Evolutionary conservation across 2,113 vertebrate genomes (phyloP).

Genomic region (Cavia porcellus): DNA sequence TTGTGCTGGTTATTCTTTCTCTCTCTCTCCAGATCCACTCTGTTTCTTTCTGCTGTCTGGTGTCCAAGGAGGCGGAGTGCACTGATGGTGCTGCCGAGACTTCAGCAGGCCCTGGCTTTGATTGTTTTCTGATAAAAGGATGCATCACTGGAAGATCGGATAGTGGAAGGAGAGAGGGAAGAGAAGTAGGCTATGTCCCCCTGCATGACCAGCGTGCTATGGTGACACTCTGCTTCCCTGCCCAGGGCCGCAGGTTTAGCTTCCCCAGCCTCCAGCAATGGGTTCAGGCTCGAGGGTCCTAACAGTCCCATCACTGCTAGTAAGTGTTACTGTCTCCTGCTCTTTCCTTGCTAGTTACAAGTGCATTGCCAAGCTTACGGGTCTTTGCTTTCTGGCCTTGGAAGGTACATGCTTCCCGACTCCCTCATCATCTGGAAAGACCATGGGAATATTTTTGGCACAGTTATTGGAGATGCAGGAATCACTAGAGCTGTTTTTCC

Average conservation of each 20-base stretch:
- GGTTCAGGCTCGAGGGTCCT: background rate
- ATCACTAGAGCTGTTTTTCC: background rate
- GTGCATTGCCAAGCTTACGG: background rate
- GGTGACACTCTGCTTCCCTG: background rate
- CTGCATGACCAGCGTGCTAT: background rate
- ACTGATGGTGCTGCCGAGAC: fast-evolving
- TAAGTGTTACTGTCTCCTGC: fast-evolving
- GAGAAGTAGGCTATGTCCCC: background rate
- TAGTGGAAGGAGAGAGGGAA: background rate
- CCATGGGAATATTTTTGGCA: background rate
- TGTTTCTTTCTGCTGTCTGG: background rate
- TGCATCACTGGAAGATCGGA: fast-evolving
- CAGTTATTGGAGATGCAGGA: too few relatives aligned
- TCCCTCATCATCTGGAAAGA: background rate
- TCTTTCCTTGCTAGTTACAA: background rate
- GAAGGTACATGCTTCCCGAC: fast-evolving
- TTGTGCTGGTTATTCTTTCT: background rate
- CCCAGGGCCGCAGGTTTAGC: background rate
- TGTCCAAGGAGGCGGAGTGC: background rate
- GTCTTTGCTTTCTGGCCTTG: background rate
- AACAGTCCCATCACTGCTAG: fast-evolving
- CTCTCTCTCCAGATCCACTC: background rate
- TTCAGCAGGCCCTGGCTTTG: fast-evolving
- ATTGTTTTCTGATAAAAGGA: background rate
- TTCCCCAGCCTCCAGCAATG: background rate